Base-by-base conservation (phyloP, 2,113 vertebrate genomes). In the Oncorhynchus gorbuscha region DNA sequence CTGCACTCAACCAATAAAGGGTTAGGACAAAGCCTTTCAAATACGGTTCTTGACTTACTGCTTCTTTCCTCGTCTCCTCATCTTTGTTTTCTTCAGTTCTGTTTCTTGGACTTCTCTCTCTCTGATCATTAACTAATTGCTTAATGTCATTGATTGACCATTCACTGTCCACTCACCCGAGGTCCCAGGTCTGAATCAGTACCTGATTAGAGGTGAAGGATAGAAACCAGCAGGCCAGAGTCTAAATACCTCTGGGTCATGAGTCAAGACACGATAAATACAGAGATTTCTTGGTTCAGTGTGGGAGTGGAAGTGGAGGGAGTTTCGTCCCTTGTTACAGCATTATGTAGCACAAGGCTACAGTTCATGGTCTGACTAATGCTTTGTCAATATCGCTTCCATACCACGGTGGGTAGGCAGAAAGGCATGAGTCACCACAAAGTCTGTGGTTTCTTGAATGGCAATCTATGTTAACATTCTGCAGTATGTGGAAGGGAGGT, bases 1-100 rank as follows among this genome's bases (percentile, higher is more conserved):
- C 58, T 64, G 71, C 71, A 11, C 71, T 11, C 65, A 70, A 62
- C 70, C 76, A 77, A 81, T 64, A 26, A n/a, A 45, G 39, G 39
- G 39, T 39, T 39, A 39, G 39, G 39, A 45, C 39, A 45, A 45
- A 45, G 39, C 39, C 39, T 45, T 45, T 11, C 8, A 45, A 45
- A 45, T 45, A 9, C 39, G 39, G 8, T 11, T 45, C 9, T 45
- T 45, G 39, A 11, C 39, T 45, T n/a, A 61, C 58, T 45, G 39
- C 11, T 45, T 9, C 39, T 45, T 45, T 11, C 39, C 39, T 45
- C 3, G 9, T 45, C 39, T 45, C 39, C 39, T 45, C 8, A 11
- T 45, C 39, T 45, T 45, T 45, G 39, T 11, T 45, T 9, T 45
- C 39, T 45, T 45, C 9, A 45, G 39, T 45, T 45, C 39, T 45